Percentiles rank a stretch among this genome's conserved stretches.
Conservation (phyloP, 2,888 invertebrate species). For the Tipula unca region DNA sequence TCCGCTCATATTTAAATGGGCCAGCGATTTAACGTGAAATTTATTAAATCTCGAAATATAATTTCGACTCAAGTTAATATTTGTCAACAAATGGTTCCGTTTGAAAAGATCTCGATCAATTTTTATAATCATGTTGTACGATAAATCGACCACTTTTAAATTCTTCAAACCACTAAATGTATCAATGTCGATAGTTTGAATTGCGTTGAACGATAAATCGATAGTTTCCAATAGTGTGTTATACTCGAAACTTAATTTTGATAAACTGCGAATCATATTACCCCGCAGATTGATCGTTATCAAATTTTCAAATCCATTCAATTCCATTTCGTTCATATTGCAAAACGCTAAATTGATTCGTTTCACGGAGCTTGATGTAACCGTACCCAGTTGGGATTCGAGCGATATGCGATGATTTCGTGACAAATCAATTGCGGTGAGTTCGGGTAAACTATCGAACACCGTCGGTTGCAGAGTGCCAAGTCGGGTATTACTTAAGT, state of each 20-base stretch:
- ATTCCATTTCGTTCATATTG: conserved; percentile 50
- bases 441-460: conserved; percentile 48
- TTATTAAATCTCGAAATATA: conserved; percentile 51
- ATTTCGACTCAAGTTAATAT: conserved; percentile 57
- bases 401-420: conserved; percentile 50
- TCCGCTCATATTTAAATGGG: conserved; percentile 52
- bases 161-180: conserved; percentile 52
- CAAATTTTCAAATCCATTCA: conserved; percentile 54
- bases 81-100: conserved; percentile 50
- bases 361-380: conserved; percentile 47
- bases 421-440: conserved; percentile 53
- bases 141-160: conserved; percentile 56
- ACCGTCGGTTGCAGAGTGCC: conserved; percentile 45
- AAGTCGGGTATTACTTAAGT: conserved; percentile 51
- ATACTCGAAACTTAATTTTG: conserved; percentile 50
- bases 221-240: conserved; percentile 52
- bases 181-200: conserved; percentile 50
- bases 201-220: conserved; percentile 58
- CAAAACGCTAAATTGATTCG: conserved; percentile 54
- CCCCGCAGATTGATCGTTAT: conserved; percentile 50
- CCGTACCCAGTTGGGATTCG: conserved; percentile 31
- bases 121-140: conserved; percentile 56
- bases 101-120: conserved; percentile 52
- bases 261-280: conserved; percentile 53
- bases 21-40: conserved; percentile 50